These are phyloP conservation scores for Parotia lawesii DNA, from an alignment of 2,113 vertebrate genomes.

Conservation along the genomic window DNA sequence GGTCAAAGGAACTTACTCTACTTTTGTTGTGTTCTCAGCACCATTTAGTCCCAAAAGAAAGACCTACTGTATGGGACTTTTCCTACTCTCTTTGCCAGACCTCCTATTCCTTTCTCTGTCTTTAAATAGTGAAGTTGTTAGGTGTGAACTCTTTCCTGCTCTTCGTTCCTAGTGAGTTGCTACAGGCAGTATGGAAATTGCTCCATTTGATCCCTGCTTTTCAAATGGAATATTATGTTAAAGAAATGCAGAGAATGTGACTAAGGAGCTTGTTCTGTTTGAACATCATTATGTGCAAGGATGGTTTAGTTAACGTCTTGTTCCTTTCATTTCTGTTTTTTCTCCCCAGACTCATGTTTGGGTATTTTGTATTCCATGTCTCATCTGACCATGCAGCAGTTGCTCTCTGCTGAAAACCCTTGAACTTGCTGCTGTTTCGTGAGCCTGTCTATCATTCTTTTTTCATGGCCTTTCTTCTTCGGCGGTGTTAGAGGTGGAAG, in stretches of 20 bases:
- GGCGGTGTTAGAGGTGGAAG: background rate
- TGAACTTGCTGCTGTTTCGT: background rate
- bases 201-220: background rate
- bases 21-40: background rate
- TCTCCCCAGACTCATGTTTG: background rate
- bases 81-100: background rate
- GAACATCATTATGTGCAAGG: background rate
- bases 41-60: background rate
- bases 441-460: background rate
- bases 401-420: background rate
- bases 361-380: background rate
- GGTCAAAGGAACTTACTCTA: background rate
- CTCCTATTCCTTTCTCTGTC: background rate
- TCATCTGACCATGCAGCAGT: background rate
- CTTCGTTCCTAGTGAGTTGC: background rate
- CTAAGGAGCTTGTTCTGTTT: background rate
- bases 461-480: background rate
- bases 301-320: background rate
- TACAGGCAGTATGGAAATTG: conserved; percentile 6
- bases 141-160: background rate
- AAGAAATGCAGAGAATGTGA: background rate
- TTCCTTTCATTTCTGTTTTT: background rate
- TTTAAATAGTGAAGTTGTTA: background rate
- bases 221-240: background rate
- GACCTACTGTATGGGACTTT: background rate